phyloP scores from a whole-genome alignment of 1,140 invertebrate genomes.

The Dendrolimus punctatus region DNA sequence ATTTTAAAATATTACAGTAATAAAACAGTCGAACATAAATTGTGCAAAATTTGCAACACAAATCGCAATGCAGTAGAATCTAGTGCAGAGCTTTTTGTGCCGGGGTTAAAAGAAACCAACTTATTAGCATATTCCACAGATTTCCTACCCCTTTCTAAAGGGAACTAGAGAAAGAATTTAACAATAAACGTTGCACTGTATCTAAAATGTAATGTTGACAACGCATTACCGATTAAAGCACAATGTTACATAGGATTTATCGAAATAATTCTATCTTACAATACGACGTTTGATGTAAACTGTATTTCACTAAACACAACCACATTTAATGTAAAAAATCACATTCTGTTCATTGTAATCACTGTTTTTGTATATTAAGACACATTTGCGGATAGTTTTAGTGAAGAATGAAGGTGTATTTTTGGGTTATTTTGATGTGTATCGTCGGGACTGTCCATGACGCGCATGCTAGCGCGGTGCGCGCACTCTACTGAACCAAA shows the following conservation, averaged over 20 bases:
- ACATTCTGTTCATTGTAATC: conserved; percentile 27
- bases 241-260: conserved; percentile 54
- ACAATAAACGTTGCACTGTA: conserved; percentile 11
- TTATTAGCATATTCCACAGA: conserved; percentile 59
- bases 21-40: conserved; percentile 18
- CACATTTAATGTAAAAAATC: conserved; percentile 1
- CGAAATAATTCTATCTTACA: conserved; percentile 10
- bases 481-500: conserved; percentile 39
- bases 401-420: conserved; percentile 19
- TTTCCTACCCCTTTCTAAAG: conserved; percentile 19
- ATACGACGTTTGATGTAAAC: too few species aligned
- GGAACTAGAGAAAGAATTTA: conserved; percentile 9
- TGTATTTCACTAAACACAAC: too few species aligned
- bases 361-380: conserved; percentile 27
- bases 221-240: conserved; percentile 55
- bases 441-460: conserved; percentile 17
- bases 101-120: conserved; percentile 55
- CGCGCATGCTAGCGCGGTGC: conserved; percentile 25
- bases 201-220: conserved; percentile 26
- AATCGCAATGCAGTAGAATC: conserved; percentile 64
- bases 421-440: conserved; percentile 60
- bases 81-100: conserved; percentile 68
- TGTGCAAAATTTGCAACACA: conserved; percentile 61
- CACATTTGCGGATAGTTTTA: conserved; percentile 1
- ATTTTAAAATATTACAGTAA: background rate